Evolutionary conservation across 2,888 invertebrate species (phyloP), one percentile per base, ranked within the genome.

Genomic region (Amiota communis): DNA sequence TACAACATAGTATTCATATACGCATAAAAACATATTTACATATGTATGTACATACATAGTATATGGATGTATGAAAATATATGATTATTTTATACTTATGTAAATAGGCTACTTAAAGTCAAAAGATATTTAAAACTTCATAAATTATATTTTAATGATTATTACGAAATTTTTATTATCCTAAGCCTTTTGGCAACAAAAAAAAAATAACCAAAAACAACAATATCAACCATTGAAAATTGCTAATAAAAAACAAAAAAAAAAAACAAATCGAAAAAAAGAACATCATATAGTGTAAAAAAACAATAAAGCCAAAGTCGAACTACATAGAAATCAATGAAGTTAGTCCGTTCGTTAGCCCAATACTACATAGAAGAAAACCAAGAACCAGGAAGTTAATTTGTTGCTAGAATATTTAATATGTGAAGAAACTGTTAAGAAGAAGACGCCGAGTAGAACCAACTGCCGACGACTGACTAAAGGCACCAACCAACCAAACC

Each of bases 381-480:
- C 46, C 11, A 46, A 36, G 63, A 63, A 63, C 63, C 63, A 63
- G 67, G 15, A 20, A 51, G 67, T 68, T 13, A 68, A 68, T 68
- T 53, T 68, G 67, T 53, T 49, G 53, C n/a, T 49, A 49, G 51
- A 51, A 23, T 68, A 23, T 68, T 68, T 53, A 68, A 53, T 67
- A 67, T 67, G 67, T 57, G 64, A 59, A 53, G 56, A 36, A 53
- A 57, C 17, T 47, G 20, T 11, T 17, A 11, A 10, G n/a, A n/a
- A 23, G 65, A 59, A 57, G 13, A 51, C 17, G 11, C 36, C 36
- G 36, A 36, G 6, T 36, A 36, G 11, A 68, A 17, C n/a, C 48
- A n/a, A 73, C 72, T 76, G 77, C 81, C 81, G 80, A 82, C 73
- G 49, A 69, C 74, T 71, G 67, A 69, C 75, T 69, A 68, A 80